These are phyloP conservation scores for Serranus cabrilla DNA, from an alignment of 2,797 vertebrate genomes.

Conservation along the genomic window DNA sequence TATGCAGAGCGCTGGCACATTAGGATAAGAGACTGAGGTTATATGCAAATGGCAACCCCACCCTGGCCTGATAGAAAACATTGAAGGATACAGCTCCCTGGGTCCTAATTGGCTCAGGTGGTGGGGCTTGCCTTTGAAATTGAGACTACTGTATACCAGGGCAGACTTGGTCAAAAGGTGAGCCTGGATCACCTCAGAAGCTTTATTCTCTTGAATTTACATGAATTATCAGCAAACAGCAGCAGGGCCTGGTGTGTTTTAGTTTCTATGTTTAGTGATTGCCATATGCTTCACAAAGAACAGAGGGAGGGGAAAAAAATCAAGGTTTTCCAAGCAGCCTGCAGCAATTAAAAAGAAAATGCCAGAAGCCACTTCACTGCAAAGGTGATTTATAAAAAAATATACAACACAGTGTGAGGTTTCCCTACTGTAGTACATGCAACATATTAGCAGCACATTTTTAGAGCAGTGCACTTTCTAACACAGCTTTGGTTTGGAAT, in stretches of 20 bases:
- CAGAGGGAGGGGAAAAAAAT: neutral
- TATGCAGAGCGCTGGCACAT: constrained; percentile 85
- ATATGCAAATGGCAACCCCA: constrained; percentile 87
- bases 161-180: constrained; percentile 80
- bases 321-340: neutral
- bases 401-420: neutral
- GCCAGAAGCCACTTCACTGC: neutral
- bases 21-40: constrained; percentile 84
- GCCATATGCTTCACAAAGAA: neutral
- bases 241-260: constrained; percentile 21
- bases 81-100: constrained; percentile 65
- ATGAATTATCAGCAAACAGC: constrained; percentile 63
- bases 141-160: constrained; percentile 81
- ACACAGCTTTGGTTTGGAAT: neutral
- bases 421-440: too few relatives aligned
- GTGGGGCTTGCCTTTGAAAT: constrained; percentile 85
- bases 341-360: constrained; percentile 1
- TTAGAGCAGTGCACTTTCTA: neutral
- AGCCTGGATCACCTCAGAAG: constrained; percentile 51
- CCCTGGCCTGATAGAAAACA: constrained; percentile 75
- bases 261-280: constrained; percentile 30
- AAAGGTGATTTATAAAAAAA: neutral
- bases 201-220: constrained; percentile 67
- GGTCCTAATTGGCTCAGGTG: constrained; percentile 86
- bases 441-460: constrained; percentile 1